These are phyloP conservation scores for Netelia inedita DNA, from an alignment of 2,888 invertebrate genomes.

Conservation along the genomic window DNA sequence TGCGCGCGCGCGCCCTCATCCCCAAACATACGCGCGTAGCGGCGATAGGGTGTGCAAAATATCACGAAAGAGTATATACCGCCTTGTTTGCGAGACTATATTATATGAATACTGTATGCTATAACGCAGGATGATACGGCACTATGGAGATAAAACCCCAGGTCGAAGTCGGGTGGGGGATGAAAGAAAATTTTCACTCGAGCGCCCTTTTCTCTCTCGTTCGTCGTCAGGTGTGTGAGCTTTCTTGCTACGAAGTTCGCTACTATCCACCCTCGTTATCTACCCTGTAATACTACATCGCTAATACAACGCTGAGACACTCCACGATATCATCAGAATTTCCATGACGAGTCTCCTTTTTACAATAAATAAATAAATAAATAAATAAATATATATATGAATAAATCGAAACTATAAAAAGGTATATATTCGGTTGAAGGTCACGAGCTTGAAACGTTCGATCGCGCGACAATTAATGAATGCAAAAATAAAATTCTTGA, in stretches of 20 bases:
- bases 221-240: constrained; percentile 47
- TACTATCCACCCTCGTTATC: constrained; percentile 42
- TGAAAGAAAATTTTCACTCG: constrained; percentile 63
- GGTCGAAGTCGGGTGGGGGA: not conserved
- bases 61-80: constrained; percentile 16
- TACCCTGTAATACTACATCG: constrained; percentile 31
- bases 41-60: constrained; percentile 38
- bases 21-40: constrained; percentile 2
- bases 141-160: constrained; percentile 35
- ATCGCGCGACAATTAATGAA: too few species aligned
- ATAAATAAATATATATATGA: not conserved
- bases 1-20: not conserved
- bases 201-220: constrained; percentile 29
- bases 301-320: constrained; percentile 39
- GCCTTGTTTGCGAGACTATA: not conserved
- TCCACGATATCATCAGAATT: constrained; percentile 41
- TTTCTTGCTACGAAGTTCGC: constrained; percentile 49
- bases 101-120: constrained; percentile 48
- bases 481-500: too few species aligned
- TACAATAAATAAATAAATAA: not conserved
- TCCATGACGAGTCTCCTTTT: not conserved
- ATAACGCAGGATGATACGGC: constrained; percentile 11
- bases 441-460: too few species aligned
- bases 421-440: too few species aligned
- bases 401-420: not conserved